Evolutionary conservation across 2,113 vertebrate genomes (phyloP), one percentile per base, ranked within the genome.

Genomic region (Corythaeola cristata): DNA sequence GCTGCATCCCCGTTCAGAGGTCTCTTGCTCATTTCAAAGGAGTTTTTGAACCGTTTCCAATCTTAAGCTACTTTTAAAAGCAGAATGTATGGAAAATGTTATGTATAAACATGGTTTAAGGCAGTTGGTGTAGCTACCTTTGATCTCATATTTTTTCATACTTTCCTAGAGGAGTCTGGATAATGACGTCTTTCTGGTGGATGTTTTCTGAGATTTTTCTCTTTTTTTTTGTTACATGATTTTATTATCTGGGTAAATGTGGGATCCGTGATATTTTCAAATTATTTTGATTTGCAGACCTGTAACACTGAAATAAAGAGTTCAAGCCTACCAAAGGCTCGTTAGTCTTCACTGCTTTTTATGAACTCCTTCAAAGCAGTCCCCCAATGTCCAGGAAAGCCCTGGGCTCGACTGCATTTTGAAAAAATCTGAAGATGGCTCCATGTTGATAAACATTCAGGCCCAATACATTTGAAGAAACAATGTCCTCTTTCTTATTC

Each of bases 401-500:
- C 64, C 33, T 75, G 73, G 23, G 3, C 49, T 91, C 5, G 6
- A 24, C 33, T 2, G 1, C 4, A 4, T 64, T 81, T 68, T 68
- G 68, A 56, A 81, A 86, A 75, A 88, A 37, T 62, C 35, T 41
- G 45, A 83, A 76, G 84, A 88, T 8, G 14, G 20, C 27, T 93
- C 73, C 1, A 0, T 76, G 69, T 85, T 87, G 87, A 82, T 89
- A 95, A 94, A 73, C 45, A 81, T 45, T 81, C 49, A 21, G 55
- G 90, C 73, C 91, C 58, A 68, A 85, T 73, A 89, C 18, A 35
- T 50, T 89, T 82, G 75, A 85, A 82, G 66, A 82, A 93, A 95
- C 95, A 95, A 91, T 71, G 66, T 95, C 50, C 55, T 73, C 89
- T 91, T 95, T 95, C 81, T 90, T 60, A 53, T 93, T 82, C 93